Base-by-base conservation (phyloP, 64 coral and sea anemone genomes). In the Anthopleura sola region DNA sequence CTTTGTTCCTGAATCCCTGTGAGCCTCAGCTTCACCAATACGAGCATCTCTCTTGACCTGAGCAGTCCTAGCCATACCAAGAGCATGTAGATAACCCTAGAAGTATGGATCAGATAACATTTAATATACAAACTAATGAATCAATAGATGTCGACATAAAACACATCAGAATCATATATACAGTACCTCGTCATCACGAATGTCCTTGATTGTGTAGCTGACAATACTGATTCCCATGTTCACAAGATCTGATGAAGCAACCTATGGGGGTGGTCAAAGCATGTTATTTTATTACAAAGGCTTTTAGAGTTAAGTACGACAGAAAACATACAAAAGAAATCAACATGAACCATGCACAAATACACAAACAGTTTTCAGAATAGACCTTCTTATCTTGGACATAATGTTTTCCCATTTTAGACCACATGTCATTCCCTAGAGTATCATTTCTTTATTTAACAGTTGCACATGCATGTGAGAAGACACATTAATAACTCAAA, bases 11-110 rank as follows among this genome's bases (percentile, higher is more conserved):
- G 97, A 99, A 34, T 99, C 97, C 56, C 97, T 94, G 24, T 92
- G 79, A 37, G 97, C 97, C 76, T 99, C 97, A 15, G 97, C 97
- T 68, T 99, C 97, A 78, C 97, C 97, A 81, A 99, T 92, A 29
- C 97, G 91, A 19, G 97, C 97, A 92, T 99, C 97, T 75, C 92
- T 88, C 53, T 99, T 99, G 44, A 99, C 97, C 33, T 99, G 92
- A 51, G 97, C 97, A 77, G 97, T 99, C 84, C 97, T 92, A 28
- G 97, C 87, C 97, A 99, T 99, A 82, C 97, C 97, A 31, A 99
- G 93, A 13, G 97, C 87, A 88, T 74, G 86, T 14, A 99, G 75
- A 60, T 99, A 99, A 1, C 97, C 93, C 97, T 99, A 37, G 23
- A 84, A 28, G 26, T 3, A 71, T 32, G 10, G 15, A 36, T n/a